phyloP scores from a whole-genome alignment of 2,113 vertebrate genomes.

The Pristiophorus japonicus region DNA sequence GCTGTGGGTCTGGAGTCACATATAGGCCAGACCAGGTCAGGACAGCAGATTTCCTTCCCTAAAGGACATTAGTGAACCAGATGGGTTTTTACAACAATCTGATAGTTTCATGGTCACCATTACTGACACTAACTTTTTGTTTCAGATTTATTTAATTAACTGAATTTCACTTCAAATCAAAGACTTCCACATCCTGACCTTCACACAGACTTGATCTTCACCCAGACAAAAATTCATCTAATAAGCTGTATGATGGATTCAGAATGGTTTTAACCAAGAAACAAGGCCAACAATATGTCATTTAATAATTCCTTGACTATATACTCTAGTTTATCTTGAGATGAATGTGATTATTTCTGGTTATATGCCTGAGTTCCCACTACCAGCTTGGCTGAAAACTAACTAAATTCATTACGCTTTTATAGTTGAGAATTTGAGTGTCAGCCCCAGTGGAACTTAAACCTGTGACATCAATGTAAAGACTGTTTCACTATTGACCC shows the following conservation, averaged over 20 bases:
- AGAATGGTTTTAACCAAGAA: background rate
- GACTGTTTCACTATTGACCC: conserved; percentile 22
- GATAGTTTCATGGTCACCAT: no score
- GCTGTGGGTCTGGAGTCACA: no score
- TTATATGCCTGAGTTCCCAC: background rate
- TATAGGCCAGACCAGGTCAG: no score
- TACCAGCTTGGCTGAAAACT: background rate
- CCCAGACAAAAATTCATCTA: background rate
- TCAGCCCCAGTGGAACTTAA: conserved; percentile 4
- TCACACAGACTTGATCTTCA: background rate
- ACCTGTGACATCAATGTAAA: conserved; percentile 6
- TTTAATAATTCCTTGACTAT: background rate
- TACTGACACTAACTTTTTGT: no score
- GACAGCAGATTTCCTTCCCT: no score
- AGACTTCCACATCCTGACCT: background rate
- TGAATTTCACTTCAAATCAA: no score
- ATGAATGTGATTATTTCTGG: background rate
- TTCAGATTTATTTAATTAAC: no score
- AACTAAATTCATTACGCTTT: background rate
- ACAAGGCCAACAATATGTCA: background rate
- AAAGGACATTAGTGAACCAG: no score
- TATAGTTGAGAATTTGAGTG: conserved; percentile 8
- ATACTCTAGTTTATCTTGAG: conserved; percentile 12
- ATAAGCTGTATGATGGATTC: background rate
- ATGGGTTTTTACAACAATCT: no score